These are phyloP conservation scores for Epinephelus fuscoguttatus DNA, from an alignment of 2,113 vertebrate genomes.

Conservation along the genomic window DNA sequence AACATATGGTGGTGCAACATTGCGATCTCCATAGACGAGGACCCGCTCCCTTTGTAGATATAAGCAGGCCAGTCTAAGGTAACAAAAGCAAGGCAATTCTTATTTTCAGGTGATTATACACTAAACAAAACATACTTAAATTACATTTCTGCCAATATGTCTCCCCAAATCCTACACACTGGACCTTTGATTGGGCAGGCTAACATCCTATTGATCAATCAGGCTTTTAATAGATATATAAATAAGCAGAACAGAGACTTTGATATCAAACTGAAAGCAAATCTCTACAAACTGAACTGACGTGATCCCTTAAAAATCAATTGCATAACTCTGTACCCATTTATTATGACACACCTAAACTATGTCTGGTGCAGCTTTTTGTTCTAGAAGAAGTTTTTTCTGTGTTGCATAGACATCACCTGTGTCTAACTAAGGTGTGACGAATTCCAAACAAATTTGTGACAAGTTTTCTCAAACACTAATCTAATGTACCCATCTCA, in stretches of 20 bases:
- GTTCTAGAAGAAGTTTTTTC: background rate
- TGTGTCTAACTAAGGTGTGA: background rate
- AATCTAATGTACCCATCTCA: no score
- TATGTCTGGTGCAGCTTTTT: background rate
- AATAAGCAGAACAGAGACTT: background rate
- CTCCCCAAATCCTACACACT: no score
- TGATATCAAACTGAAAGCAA: background rate
- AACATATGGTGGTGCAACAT: no score
- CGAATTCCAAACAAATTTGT: background rate
- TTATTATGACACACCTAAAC: background rate
- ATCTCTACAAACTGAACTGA: background rate
- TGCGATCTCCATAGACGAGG: no score
- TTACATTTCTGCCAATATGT: no score
- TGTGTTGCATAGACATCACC: background rate
- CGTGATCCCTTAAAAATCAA: background rate
- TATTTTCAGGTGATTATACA: no score
- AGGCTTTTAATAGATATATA: background rate
- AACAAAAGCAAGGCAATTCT: no score
- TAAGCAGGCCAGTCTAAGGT: no score
- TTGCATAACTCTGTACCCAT: background rate
- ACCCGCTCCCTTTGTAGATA: no score
- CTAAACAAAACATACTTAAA: no score
- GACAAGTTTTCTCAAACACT: background rate
- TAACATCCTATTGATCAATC: background rate
- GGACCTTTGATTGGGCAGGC: no score